phyloP scores from a whole-genome alignment of 2,797 vertebrate genomes.

The Odontamblyopus rebecca region DNA sequence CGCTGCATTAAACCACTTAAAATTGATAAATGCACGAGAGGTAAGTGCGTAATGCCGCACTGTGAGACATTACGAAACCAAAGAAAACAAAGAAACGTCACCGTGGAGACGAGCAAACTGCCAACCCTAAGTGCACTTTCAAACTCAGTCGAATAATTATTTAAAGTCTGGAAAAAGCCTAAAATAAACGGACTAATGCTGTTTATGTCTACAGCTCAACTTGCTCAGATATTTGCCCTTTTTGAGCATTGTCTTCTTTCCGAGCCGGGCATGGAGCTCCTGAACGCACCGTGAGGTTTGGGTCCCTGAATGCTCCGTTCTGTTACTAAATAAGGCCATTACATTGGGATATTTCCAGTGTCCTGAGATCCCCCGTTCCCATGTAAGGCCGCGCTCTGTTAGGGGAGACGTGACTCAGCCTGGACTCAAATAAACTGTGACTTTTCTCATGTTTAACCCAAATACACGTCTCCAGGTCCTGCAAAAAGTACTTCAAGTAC shows the following conservation, averaged over 20 bases:
- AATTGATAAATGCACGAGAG: too few relatives aligned
- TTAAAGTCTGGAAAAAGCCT: not conserved
- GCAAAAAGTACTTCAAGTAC: too few relatives aligned
- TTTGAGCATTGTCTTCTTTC: not conserved
- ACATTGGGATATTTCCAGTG: conserved; percentile 36
- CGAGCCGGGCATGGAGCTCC: not conserved
- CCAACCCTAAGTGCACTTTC: too few relatives aligned
- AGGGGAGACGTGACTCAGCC: conserved; percentile 35
- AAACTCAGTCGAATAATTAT: not conserved
- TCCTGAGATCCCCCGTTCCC: conserved; percentile 30
- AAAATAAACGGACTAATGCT: not conserved
- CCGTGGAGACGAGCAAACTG: too few relatives aligned
- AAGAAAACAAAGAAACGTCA: too few relatives aligned
- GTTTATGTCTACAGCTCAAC: too few relatives aligned
- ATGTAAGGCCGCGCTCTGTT: conserved; percentile 29
- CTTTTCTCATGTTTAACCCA: not conserved
- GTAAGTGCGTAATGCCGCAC: too few relatives aligned
- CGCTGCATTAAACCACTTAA: too few relatives aligned
- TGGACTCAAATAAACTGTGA: conserved; percentile 6
- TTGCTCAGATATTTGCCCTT: not conserved
- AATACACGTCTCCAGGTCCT: too few relatives aligned
- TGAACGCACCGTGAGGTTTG: not conserved
- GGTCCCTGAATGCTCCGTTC: not conserved
- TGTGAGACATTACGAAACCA: too few relatives aligned
- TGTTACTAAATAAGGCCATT: conserved; percentile 15